Evolutionary conservation across 2,113 vertebrate genomes (phyloP).

Genomic region (Odocoileus hemionus): DNA sequence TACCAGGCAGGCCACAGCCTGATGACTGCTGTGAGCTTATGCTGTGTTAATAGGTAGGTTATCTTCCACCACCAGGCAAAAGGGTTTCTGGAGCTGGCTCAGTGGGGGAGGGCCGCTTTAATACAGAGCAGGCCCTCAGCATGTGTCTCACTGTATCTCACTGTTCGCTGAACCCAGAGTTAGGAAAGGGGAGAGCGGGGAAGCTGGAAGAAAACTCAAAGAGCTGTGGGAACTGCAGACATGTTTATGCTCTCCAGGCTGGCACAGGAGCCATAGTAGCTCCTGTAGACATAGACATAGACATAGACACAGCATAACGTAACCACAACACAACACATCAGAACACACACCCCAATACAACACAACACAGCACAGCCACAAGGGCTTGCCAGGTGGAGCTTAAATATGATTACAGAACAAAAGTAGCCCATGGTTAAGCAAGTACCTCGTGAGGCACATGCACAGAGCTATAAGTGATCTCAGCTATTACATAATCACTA

Average conservation of each 20-base stretch:
- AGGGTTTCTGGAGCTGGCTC: neutral
- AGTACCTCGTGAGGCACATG: neutral
- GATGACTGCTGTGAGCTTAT: neutral
- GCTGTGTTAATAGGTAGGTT: neutral
- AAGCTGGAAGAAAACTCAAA: neutral
- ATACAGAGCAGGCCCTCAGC: neutral
- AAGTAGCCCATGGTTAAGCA: neutral
- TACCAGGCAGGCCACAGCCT: neutral
- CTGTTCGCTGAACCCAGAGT: neutral
- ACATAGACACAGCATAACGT: neutral
- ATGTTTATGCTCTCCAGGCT: neutral
- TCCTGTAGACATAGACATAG: too few relatives aligned
- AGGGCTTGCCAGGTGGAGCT: neutral
- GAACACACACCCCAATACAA: neutral
- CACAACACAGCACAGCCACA: neutral
- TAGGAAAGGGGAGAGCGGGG: neutral
- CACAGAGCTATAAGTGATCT: fast-evolving
- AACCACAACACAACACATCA: neutral
- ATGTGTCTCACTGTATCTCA: neutral
- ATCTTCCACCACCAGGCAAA: neutral
- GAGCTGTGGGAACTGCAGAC: neutral
- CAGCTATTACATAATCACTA: neutral
- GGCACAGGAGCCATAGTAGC: neutral
- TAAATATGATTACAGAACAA: neutral
- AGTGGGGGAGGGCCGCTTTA: neutral